Conservation (phyloP, 2,888 invertebrate species). For the Amblyjoppa proteus region DNA sequence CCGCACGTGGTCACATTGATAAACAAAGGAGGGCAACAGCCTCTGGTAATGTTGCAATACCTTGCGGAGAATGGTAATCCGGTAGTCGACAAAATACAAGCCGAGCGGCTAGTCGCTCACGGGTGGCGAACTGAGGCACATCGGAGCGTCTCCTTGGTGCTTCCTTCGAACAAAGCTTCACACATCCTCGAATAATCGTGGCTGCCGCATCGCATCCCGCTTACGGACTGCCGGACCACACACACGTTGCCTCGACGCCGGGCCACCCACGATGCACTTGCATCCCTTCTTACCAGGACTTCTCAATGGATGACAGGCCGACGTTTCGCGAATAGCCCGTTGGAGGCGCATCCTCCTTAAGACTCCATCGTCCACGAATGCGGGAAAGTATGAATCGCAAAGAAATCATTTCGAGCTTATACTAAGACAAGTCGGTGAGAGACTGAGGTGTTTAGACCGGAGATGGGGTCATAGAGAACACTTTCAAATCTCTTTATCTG, state of each 20-base stretch:
- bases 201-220: constrained; percentile 74
- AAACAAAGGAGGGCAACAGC: constrained; percentile 63
- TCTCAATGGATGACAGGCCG: constrained; percentile 61
- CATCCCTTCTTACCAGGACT: constrained; percentile 47
- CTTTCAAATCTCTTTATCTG: not conserved
- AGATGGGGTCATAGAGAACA: not conserved
- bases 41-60: constrained; percentile 33
- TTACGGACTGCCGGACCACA: constrained; percentile 78
- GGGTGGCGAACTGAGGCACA: constrained; percentile 57
- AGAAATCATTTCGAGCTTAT: not conserved
- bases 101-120: constrained; percentile 29
- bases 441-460: not conserved
- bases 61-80: constrained; percentile 49
- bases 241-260: constrained; percentile 72
- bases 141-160: constrained; percentile 71
- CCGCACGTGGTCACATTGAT: constrained; percentile 60
- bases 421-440: not conserved
- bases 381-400: constrained; percentile 27
- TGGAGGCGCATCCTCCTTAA: constrained; percentile 54
- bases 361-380: constrained; percentile 13
- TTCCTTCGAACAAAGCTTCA: constrained; percentile 76
- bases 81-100: constrained; percentile 28
- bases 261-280: constrained; percentile 80
- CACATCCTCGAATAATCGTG: constrained; percentile 75
- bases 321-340: constrained; percentile 60